Conservation (phyloP, 2,113 vertebrate species). For the Orcinus orca region DNA sequence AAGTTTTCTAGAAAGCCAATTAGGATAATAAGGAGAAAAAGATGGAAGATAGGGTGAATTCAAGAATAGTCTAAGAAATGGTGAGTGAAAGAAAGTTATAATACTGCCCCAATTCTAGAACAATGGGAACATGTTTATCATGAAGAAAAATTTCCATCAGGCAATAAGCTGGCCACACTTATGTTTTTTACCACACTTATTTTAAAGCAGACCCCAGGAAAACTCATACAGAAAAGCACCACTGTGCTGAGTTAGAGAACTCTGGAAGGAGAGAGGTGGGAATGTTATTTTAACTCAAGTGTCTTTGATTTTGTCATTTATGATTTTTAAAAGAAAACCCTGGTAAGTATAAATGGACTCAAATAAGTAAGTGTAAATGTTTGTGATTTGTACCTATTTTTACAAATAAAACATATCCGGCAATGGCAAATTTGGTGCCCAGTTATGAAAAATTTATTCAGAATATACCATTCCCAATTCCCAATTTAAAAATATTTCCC, state of each 20-base stretch:
- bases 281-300: not conserved
- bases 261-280: not conserved
- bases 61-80: not conserved
- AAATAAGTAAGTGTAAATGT: not conserved
- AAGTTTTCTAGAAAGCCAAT: not conserved
- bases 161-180: not conserved
- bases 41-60: not conserved
- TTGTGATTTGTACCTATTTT: not conserved
- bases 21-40: not conserved
- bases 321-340: not conserved
- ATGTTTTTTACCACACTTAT: not conserved
- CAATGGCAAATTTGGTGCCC: not conserved
- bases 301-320: not conserved
- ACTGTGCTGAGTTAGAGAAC: not conserved
- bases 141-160: not conserved
- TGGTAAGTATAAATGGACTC: not conserved
- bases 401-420: not conserved
- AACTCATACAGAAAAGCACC: not conserved
- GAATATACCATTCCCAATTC: not conserved
- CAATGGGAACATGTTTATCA: not conserved
- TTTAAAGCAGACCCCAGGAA: not conserved
- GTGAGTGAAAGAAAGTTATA: not conserved
- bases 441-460: slow-evolving; percentile 1
- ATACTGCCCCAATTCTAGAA: not conserved
- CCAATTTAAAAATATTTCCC: not conserved